Base-by-base conservation (phyloP, 2,888 invertebrate genomes). In the Ctena decussata region DNA sequence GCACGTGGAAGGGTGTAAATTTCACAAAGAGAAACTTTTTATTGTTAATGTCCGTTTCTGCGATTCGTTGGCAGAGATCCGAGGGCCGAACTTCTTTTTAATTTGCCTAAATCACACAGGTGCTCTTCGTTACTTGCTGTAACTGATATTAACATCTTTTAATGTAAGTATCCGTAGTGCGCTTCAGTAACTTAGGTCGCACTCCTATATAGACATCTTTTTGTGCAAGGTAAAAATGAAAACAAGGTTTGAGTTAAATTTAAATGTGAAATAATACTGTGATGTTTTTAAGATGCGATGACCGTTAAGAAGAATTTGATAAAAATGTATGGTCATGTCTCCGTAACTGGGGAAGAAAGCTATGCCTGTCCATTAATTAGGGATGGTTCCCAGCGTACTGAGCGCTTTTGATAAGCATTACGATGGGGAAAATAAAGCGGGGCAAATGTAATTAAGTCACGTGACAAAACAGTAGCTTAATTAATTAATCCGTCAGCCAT, bases 161-260 rank as follows among this genome's bases (percentile, higher is more conserved):
- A 27, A 21, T 53, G n/a, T 35, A 65, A 65, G 35, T 65, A 35
- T 21, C 32, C 35, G 35, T 65, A 30, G 11, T 35, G 32, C 65
- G 65, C 65, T 65, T 65, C 24, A 35, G 35, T 65, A 65, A 65
- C 18, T 35, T 32, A 35, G 65, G 65, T 65, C 65, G 65, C 65
- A 65, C 35, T 35, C 65, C 65, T 65, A 35, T 27, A 27, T 27
- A 41, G 8, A 41, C 12, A 57, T 27, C 27, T 57, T 57, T 46
- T 46, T 5, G 46, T 8, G 27, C 6, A 57, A 6, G 27, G 27
- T 57, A 27, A 57, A 27, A 57, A 57, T 57, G 57, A 57, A 57
- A 57, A 57, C 5, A 57, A 27, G 6, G 24, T 57, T 27, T 6
- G 27, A 27, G 57, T 57, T n/a, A 57, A n/a, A 27, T 46, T 46